Conservation (phyloP, 2,113 vertebrate species). For the Pelmatolapia mariae region DNA sequence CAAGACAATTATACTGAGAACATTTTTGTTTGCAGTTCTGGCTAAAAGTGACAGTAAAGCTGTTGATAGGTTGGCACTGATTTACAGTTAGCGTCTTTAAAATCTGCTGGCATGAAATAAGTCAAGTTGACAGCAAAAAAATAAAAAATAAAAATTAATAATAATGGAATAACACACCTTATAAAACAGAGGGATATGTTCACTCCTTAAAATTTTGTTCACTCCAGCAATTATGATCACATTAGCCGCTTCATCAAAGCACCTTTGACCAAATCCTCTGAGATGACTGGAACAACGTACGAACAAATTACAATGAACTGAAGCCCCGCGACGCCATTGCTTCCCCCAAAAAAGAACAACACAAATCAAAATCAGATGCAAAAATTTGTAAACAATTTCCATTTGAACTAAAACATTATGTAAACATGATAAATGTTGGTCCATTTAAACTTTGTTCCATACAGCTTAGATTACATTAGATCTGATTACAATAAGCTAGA, state of each 20-base stretch:
- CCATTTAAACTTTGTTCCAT: constrained; percentile 56
- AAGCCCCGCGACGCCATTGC: background rate
- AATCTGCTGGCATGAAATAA: background rate
- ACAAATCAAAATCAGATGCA: constrained; percentile 39
- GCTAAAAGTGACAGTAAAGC: constrained; percentile 45
- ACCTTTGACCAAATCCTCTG: constrained; percentile 48
- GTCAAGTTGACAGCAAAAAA: background rate
- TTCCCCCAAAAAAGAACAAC: background rate
- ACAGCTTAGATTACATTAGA: constrained; percentile 72
- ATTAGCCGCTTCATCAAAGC: constrained; percentile 30
- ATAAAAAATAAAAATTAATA: background rate
- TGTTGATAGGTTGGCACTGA: constrained; percentile 21
- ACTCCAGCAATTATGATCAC: constrained; percentile 33
- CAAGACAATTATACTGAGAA: constrained; percentile 23
- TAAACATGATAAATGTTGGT: constrained; percentile 76
- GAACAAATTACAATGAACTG: constrained; percentile 31
- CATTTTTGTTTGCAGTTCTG: constrained; percentile 36
- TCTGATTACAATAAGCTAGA: constrained; percentile 71
- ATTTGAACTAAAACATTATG: constrained; percentile 63
- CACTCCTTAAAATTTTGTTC: constrained; percentile 7
- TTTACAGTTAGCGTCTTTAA: constrained; percentile 25
- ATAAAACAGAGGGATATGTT: constrained; percentile 25
- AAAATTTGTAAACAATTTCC: constrained; percentile 72
- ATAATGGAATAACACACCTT: constrained; percentile 4
- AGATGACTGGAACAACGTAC: constrained; percentile 62